These are phyloP conservation scores for Fukomys damarensis DNA, from an alignment of 2,113 vertebrate species.

Conservation along the genomic window DNA sequence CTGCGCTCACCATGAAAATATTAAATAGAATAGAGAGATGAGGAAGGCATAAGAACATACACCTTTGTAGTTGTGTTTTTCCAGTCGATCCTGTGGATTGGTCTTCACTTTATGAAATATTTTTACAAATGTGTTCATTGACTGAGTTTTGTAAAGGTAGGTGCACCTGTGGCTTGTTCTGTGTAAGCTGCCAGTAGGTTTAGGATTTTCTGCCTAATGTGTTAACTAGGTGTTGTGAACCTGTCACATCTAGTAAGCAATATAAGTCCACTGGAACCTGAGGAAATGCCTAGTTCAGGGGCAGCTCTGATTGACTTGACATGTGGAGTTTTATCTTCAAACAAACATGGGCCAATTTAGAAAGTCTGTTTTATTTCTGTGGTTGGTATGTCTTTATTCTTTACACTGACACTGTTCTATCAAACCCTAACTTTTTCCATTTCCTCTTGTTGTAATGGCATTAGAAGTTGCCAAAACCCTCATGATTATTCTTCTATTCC, in stretches of 20 bases:
- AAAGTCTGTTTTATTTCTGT: slow-evolving; percentile 47
- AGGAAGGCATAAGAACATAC: slow-evolving; percentile 44
- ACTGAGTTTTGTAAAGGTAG: slow-evolving; percentile 62
- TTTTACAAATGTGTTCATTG: slow-evolving; percentile 79
- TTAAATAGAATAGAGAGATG: slow-evolving; percentile 63
- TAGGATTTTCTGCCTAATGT: slow-evolving; percentile 54
- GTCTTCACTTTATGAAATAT: slow-evolving; percentile 74
- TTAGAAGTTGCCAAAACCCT: not conserved
- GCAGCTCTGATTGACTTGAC: slow-evolving; percentile 6
- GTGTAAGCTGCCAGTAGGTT: slow-evolving; percentile 49
- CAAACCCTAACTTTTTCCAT: slow-evolving; percentile 15
- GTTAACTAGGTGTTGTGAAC: slow-evolving; percentile 59
- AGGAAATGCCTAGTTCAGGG: not conserved
- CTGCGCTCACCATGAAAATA: slow-evolving; percentile 78
- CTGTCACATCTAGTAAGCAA: not conserved
- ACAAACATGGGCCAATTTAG: slow-evolving; percentile 60
- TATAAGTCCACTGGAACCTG: not conserved
- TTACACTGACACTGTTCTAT: slow-evolving; percentile 1
- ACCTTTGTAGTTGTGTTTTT: slow-evolving; percentile 78
- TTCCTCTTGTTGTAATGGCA: not conserved
- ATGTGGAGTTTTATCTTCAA: slow-evolving; percentile 51
- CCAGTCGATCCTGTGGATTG: slow-evolving; percentile 30
- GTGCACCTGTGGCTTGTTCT: slow-evolving; percentile 67
- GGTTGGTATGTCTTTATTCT: slow-evolving; percentile 42
- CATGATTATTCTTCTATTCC: not conserved